A percentile compares a stretch with the other conserved stretches of the same genome.
phyloP scores from a whole-genome alignment of 2,888 invertebrate genomes.

The Netelia virgata region DNA sequence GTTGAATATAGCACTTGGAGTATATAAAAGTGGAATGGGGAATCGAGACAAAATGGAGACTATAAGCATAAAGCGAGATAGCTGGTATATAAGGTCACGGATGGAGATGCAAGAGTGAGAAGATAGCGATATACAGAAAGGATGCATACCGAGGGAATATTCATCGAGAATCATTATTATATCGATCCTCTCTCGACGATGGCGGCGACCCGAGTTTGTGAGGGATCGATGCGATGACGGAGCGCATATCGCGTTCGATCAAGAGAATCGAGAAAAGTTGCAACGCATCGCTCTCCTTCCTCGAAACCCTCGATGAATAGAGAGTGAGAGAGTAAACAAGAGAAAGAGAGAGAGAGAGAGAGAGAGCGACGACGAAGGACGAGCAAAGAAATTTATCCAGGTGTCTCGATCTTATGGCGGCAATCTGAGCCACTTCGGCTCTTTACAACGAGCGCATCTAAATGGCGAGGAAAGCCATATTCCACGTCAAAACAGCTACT shows the following conservation, averaged over 20 bases:
- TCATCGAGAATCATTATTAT: conserved; percentile 61
- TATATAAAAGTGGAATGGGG: conserved; percentile 53
- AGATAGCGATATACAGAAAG: conserved; percentile 19
- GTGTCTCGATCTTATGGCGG: conserved; percentile 81
- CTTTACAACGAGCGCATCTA: conserved; percentile 81
- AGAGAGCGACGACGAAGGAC: conserved; percentile 35
- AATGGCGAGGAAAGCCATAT: conserved; percentile 81
- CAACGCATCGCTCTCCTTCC: conserved; percentile 40
- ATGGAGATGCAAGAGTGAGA: conserved; percentile 53
- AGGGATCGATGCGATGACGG: conserved; percentile 66
- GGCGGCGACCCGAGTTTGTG: conserved; percentile 47
- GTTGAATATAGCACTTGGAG: conserved; percentile 43
- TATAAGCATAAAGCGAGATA: conserved; percentile 35
- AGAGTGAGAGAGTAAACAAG: conserved; percentile 14
- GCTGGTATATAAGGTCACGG: conserved; percentile 10
- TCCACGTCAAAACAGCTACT: conserved; percentile 81
- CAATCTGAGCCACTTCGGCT: conserved; percentile 78
- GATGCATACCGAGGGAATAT: conserved; percentile 40
- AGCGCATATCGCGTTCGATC: conserved; percentile 56
- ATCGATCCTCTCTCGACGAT: conserved; percentile 44
- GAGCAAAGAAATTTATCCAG: conserved; percentile 53
- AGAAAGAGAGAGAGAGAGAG: conserved; percentile 15
- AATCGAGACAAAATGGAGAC: conserved; percentile 42
- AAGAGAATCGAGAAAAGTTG: conserved; percentile 49
- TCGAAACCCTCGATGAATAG: conserved; percentile 4